These are phyloP conservation scores for Hyposoter dolosus DNA, from an alignment of 2,888 invertebrate species.

Conservation along the genomic window DNA sequence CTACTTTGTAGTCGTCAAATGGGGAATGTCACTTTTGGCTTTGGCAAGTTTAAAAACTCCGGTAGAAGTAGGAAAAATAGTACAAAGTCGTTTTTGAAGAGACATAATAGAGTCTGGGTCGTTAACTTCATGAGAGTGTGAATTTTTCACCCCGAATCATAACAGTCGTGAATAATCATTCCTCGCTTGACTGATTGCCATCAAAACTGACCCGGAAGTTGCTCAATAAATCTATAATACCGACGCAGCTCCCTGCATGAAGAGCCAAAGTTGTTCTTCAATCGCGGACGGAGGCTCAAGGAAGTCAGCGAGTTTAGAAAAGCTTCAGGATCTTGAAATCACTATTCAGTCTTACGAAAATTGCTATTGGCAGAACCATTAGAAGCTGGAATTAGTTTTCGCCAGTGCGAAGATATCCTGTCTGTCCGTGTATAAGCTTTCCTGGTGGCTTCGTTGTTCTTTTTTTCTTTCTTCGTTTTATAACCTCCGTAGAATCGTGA, in stretches of 20 bases:
- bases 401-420: slow-evolving; percentile 68
- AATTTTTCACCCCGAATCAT: neutral
- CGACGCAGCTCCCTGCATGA: neutral
- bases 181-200: neutral
- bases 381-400: slow-evolving; percentile 79
- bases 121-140: neutral
- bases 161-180: neutral
- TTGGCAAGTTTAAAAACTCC: neutral
- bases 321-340: slow-evolving; percentile 69
- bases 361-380: slow-evolving; percentile 81
- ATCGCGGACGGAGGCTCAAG: neutral
- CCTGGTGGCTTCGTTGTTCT: slow-evolving; percentile 6
- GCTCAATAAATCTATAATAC: neutral
- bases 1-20: neutral
- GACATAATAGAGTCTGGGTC: neutral
- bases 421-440: slow-evolving; percentile 32
- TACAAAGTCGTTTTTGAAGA: neutral
- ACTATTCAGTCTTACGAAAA: slow-evolving; percentile 77
- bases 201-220: neutral
- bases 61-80: neutral
- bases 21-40: neutral
- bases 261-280: neutral
- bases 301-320: slow-evolving; percentile 7
- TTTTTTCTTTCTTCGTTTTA: slow-evolving; percentile 27
- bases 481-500: slow-evolving; percentile 53